Base-by-base conservation (phyloP, 2,113 vertebrate genomes). In the Cathartes aura region DNA sequence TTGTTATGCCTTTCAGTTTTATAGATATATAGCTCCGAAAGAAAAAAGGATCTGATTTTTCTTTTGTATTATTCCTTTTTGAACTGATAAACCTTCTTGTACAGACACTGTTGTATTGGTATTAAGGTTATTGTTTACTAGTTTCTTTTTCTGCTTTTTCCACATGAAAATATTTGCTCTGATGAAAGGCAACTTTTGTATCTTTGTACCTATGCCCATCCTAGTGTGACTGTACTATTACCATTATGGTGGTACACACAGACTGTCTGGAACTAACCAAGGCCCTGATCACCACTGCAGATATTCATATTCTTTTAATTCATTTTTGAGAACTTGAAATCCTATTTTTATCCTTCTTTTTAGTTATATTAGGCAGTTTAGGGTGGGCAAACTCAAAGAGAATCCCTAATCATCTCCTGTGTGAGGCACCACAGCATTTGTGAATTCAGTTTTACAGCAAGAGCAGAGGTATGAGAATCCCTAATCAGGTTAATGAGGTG, bases 401-500 rank as follows among this genome's bases (percentile, higher is more conserved):
- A 97, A 91, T 79, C 73, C 13, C 16, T 96, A 87, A 95, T 94
- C 55, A 87, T 15, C 66, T 89, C 16, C 38, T 59, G 7, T 7
- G 8, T 82, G 52, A 93, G 30, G 38, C 45, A 87, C 22, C n/a
- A 24, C 5, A 71, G 19, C 63, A 48, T 73, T 93, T 90, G 48
- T 38, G 45, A 87, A 90, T 84, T 91, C 71, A 36, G 11, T 82
- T 92, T 79, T 91, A 42, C 40, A 92, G 71, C 18, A 87, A 56
- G n/a, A 87, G 27, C 8, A 90, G 48, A 86, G 67, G 34, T 20
- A 24, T 45, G 59, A 76, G 45, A 70, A 93, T 89, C 66, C 24
- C 91, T 79, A 85, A 95, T 59, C 56, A 90, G 52, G 14, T 83
- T 94, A 93, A 97, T 87, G 64, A 96, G 30, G 27, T 80, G 36